Conservation (phyloP, 1,140 invertebrate species). For the Sipha flava region DNA sequence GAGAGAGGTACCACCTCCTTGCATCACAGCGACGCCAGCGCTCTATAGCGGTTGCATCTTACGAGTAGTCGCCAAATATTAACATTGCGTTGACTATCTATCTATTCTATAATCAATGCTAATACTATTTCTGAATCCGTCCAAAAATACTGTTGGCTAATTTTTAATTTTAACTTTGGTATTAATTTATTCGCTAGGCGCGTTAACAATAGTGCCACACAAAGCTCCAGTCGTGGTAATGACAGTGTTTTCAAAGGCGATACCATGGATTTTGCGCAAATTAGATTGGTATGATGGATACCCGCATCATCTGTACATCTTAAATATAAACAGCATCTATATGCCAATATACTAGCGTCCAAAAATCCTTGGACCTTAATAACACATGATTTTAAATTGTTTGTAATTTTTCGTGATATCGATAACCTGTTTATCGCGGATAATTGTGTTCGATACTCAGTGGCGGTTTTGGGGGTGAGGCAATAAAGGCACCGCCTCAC, state of each 20-base stretch:
- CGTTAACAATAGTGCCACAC: constrained; percentile 43
- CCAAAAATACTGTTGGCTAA: constrained; percentile 18
- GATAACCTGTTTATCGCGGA: not conserved
- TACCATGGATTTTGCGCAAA: constrained; percentile 16
- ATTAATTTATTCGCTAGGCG: constrained; percentile 39
- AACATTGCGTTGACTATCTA: no score
- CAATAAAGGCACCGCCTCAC: no score
- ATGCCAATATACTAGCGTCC: constrained; percentile 39
- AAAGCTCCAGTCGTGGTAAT: constrained; percentile 44
- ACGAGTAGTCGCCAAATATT: constrained; percentile 8
- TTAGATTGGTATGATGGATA: not conserved
- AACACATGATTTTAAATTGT: not conserved
- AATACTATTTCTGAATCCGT: constrained; percentile 26
- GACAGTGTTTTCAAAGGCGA: constrained; percentile 8
- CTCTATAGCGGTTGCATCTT: no score
- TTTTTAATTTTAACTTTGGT: not conserved
- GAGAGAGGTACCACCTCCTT: no score
- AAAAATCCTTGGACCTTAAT: constrained; percentile 40
- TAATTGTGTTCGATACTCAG: not conserved
- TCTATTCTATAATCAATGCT: constrained; percentile 24
- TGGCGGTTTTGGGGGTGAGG: no score
- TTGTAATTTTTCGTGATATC: not conserved
- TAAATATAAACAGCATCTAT: constrained; percentile 39
- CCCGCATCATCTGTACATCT: not conserved
- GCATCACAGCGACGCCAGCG: no score